Evolutionary conservation across 2,113 vertebrate species (phyloP), one percentile per base, ranked within the genome.

Genomic region (Anarhynchus alexandrinus): DNA sequence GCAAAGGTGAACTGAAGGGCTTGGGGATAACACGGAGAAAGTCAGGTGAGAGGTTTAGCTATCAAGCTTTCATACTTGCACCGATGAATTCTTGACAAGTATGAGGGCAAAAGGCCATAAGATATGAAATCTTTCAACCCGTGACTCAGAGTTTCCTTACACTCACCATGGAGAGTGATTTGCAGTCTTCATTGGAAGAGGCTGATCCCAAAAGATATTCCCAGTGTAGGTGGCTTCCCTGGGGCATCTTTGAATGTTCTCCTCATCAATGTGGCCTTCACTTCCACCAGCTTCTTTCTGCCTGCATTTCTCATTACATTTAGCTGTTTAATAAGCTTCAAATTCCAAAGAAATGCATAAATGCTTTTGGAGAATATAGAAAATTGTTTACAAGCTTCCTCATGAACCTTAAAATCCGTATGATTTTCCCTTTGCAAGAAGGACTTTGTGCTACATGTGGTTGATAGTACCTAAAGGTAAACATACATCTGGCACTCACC

Each of bases 1-100:
- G 32, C 15, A 71, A 82, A 78, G 22, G 2, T 10, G 32, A 92
- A 21, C 3, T 6, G 58, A 65, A 14, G 15, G 12, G 4, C 8
- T 62, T 13, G 8, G 12, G 10, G 7, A 80, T 4, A 2, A 43
- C 0, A 1, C 7, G 12, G 10, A 7, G 5, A 30, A 85, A 78
- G 10, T 45, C 51, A 22, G 26, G 55, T 49, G 21, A 64, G n/a
- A 70, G 5, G 12, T 54, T 87, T 30, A 34, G 23, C 4, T 82
- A 6, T 19, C 7, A 45, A 64, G 13, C 11, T 82, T 86, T 88
- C 32, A 18, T 59, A 5, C 11, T 45, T 6, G 42, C 8, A 54
- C 21, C 3, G 2, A 51, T 0, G 22, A 55, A 55, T 61, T 82
- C 27, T 90, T 72, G 42, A 6, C 9, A 79, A 71, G 4, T 13